phyloP scores from a whole-genome alignment of 2,888 invertebrate species.

The Epicampocera succincta region DNA sequence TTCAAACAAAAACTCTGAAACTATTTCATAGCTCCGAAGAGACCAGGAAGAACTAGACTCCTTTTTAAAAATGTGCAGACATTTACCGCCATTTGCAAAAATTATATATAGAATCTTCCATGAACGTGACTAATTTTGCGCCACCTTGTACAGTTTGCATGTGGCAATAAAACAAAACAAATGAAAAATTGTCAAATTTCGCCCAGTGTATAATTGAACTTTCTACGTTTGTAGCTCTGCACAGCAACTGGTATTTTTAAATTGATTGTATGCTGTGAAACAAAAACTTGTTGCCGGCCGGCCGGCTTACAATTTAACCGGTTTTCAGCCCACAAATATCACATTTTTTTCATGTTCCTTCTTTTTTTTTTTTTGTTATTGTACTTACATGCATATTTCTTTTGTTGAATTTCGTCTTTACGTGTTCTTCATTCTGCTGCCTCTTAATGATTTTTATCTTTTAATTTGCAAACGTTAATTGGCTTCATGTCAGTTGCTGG shows the following conservation, averaged over 20 bases:
- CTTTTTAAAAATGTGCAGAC: too few relatives aligned
- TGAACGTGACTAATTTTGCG: too few relatives aligned
- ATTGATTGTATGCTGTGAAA: constrained; percentile 52
- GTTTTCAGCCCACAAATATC: constrained; percentile 63
- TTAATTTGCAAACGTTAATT: constrained; percentile 68
- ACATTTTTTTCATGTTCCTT: constrained; percentile 16
- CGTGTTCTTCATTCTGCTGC: constrained; percentile 36
- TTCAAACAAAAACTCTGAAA: too few relatives aligned
- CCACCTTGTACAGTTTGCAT: too few relatives aligned
- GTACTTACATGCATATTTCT: constrained; percentile 7
- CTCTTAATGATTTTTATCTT: constrained; percentile 61
- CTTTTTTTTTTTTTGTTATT: constrained; percentile 10
- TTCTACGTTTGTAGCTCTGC: not conserved
- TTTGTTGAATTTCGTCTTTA: constrained; percentile 47
- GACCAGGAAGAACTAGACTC: too few relatives aligned
- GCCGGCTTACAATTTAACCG: constrained; percentile 63
- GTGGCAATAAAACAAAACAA: too few relatives aligned
- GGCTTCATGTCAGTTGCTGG: constrained; percentile 59
- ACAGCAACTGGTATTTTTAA: constrained; percentile 51
- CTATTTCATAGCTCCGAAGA: too few relatives aligned
- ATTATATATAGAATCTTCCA: too few relatives aligned
- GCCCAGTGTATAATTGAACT: constrained; percentile 39
- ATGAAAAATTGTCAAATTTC: constrained; percentile 9
- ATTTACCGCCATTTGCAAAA: too few relatives aligned
- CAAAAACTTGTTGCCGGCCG: constrained; percentile 58